A percentile compares a stretch with the other conserved stretches of the same genome.
Conservation (phyloP, 2,888 invertebrate genomes). For the Mylabris sibirica region DNA sequence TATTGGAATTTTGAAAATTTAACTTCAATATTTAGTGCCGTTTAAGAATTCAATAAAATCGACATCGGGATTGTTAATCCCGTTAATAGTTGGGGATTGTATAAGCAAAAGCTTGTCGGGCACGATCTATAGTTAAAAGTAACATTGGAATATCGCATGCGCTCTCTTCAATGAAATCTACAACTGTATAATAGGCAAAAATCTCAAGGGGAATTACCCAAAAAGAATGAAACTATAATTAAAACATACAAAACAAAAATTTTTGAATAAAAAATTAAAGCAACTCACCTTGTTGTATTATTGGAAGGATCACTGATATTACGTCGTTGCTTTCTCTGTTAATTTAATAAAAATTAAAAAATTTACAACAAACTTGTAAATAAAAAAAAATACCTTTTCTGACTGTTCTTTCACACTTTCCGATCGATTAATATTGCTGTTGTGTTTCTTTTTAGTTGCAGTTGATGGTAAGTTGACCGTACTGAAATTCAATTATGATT, state of each 20-base stretch:
- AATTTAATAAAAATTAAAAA: slow-evolving; percentile 31
- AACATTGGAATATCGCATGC: slow-evolving; percentile 28
- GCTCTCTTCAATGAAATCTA: slow-evolving; percentile 15
- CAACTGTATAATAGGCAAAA: not conserved
- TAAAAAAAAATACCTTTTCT: slow-evolving; percentile 55
- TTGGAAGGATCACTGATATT: slow-evolving; percentile 85
- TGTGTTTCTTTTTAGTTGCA: slow-evolving; percentile 53
- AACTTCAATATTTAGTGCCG: not conserved
- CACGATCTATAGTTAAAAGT: slow-evolving; percentile 29
- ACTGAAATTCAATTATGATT: slow-evolving; percentile 50
- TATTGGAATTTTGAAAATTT: not conserved
- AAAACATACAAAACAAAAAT: not conserved
- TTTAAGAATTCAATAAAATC: not conserved
- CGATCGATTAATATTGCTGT: slow-evolving; percentile 59
- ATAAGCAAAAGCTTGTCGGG: slow-evolving; percentile 8
- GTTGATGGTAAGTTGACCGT: slow-evolving; percentile 55
- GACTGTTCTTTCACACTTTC: slow-evolving; percentile 61
- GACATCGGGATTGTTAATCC: not conserved
- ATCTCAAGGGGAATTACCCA: slow-evolving; percentile 9
- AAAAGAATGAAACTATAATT: not conserved
- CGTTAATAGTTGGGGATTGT: not conserved
- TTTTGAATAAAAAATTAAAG: not conserved
- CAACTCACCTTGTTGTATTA: slow-evolving; percentile 72
- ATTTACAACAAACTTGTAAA: not conserved
- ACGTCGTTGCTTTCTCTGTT: slow-evolving; percentile 72